These are phyloP conservation scores for Ctenicera cuprea DNA, from an alignment of 2,888 invertebrate genomes.

Conservation along the genomic window DNA sequence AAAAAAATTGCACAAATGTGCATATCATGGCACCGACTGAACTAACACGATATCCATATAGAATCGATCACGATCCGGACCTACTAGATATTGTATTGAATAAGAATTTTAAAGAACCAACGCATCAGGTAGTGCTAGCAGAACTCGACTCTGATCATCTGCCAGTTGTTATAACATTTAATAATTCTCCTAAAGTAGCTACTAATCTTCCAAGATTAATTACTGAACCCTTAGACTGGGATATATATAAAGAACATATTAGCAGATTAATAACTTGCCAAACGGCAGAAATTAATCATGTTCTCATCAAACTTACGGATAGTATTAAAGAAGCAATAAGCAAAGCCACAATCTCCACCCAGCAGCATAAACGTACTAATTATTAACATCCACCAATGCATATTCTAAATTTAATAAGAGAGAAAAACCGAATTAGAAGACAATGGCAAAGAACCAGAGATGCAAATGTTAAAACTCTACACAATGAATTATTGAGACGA, in stretches of 20 bases:
- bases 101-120: neutral
- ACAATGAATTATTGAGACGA: constrained; percentile 1
- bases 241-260: neutral
- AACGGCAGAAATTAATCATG: neutral
- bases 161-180: neutral
- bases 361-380: constrained; percentile 2
- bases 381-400: neutral
- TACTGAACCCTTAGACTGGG: neutral
- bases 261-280: neutral
- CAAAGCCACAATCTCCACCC: neutral
- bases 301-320: neutral
- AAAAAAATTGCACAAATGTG: neutral
- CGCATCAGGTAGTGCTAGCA: neutral
- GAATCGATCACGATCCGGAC: too few species aligned
- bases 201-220: neutral
- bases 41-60: neutral
- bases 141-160: too few species aligned
- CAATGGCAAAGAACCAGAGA: constrained; percentile 7
- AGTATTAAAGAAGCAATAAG: neutral
- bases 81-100: neutral
- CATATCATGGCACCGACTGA: constrained; percentile 2
- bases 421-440: neutral
- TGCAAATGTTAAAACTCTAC: constrained; percentile 7
- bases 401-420: constrained; percentile 4
- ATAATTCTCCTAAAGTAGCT: constrained; percentile 1